Percentiles rank a stretch among this genome's conserved stretches.
Conservation (phyloP, 2,797 vertebrate species). For the Nyctibius grandis region DNA sequence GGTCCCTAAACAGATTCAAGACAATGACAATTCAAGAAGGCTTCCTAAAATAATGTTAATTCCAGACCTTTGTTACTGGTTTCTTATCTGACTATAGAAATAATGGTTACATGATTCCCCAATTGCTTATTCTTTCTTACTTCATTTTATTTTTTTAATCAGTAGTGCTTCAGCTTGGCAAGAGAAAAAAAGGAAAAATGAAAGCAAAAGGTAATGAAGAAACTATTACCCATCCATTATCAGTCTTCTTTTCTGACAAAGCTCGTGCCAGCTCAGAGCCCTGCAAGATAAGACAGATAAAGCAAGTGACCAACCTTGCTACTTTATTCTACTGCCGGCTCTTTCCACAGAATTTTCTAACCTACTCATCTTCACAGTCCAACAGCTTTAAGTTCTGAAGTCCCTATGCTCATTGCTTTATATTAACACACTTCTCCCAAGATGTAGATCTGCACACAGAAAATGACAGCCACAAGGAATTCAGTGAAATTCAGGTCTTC, state of each 20-base stretch:
- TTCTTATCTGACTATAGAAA: background rate
- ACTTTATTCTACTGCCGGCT: background rate
- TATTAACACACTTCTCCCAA: background rate
- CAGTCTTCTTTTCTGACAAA: conserved; percentile 82
- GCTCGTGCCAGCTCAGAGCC: conserved; percentile 80
- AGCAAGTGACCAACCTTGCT: background rate
- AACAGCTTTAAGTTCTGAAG: background rate
- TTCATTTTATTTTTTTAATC: background rate
- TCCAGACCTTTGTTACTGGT: background rate
- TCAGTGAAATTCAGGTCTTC: background rate
- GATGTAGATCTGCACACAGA: background rate
- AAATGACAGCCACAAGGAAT: background rate
- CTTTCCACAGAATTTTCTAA: background rate
- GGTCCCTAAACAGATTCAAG: background rate
- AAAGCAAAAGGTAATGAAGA: background rate
- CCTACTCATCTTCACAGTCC: background rate
- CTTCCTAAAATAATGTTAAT: background rate
- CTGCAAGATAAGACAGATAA: conserved; percentile 62
- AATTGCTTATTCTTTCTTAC: background rate
- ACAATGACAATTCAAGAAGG: background rate
- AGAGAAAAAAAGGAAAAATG: background rate
- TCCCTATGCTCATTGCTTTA: background rate
- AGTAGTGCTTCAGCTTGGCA: background rate
- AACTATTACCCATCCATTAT: conserved; percentile 83
- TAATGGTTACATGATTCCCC: background rate